Evolutionary conservation across 2,797 vertebrate genomes (phyloP), one percentile per base, ranked within the genome.

Genomic region (Diplodus sargus): DNA sequence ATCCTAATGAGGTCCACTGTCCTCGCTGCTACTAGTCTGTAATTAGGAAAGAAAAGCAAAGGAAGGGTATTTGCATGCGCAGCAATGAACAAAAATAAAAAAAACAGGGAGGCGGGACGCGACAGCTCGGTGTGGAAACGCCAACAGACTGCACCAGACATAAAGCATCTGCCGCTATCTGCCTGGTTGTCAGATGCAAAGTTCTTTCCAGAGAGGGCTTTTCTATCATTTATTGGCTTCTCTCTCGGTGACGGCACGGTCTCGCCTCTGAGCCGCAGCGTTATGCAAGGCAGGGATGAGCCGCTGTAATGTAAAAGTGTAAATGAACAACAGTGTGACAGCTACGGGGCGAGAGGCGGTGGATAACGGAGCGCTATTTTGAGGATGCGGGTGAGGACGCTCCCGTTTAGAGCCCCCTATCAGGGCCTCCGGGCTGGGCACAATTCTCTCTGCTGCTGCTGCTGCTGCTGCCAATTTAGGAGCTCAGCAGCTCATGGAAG

Each of bases 331-430:
- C 48, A 70, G 52, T 34, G 69, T 49, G 74, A 76, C 62, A 43
- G 65, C 51, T 70, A 66, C 11, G 43, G 43, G 70, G 68, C 66
- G 74, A 76, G 76, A 74, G 63, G 70, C 56, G 60, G 61, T 48
- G 56, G 77, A 90, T 85, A 87, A 81, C 65, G 16, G 23, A 1
- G 72, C 43, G 63, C 79, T 87, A 86, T 87, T 88, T 79, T 81
- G 54, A 90, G 81, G 67, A 75, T 18, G 65, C 17, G 18, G 42
- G 60, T 54, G 72, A 79, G 61, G 79, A 82, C 60, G 70, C 67
- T 52, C 49, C 12, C 0, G 14, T 23, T 82, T 15, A 72, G 25
- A 71, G 66, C 39, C 80, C 80, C 45, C 77, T 60, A 10, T 5
- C 34, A 76, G 75, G 54, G 45, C 64, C 76, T 86, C 78, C 73